phyloP scores from a whole-genome alignment of 2,888 invertebrate genomes.

The Caenorhabditis plicata region DNA sequence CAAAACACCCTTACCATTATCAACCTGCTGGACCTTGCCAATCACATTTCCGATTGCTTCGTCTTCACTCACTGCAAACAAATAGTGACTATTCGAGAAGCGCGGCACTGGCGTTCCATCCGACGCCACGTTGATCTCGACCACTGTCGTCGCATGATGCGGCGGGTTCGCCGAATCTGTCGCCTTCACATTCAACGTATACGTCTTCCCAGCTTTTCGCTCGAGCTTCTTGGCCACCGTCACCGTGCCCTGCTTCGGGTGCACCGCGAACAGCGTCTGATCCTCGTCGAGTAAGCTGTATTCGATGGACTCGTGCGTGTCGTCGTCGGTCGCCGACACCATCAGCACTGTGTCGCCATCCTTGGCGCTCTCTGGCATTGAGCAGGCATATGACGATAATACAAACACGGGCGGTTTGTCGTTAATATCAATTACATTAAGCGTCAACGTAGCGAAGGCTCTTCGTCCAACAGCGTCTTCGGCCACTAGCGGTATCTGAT shows the following conservation, averaged over 20 bases:
- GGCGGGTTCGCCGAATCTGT: constrained; percentile 78
- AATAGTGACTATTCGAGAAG: constrained; percentile 77
- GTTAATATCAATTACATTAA: constrained; percentile 76
- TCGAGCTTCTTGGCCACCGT: constrained; percentile 29
- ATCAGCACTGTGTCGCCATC: constrained; percentile 46
- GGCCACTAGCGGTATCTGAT: constrained; percentile 49
- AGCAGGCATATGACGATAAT: constrained; percentile 36
- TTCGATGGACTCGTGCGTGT: constrained; percentile 33
- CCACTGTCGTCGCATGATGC: constrained; percentile 78
- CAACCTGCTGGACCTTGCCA: constrained; percentile 49
- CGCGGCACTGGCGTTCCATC: constrained; percentile 72
- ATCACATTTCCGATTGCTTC: constrained; percentile 72
- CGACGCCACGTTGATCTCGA: constrained; percentile 76
- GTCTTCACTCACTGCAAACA: constrained; percentile 80
- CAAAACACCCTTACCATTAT: too few relatives aligned
- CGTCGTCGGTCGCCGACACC: constrained; percentile 45
- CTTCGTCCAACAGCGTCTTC: constrained; percentile 42
- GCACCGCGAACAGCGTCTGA: constrained; percentile 29
- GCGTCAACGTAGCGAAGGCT: constrained; percentile 53
- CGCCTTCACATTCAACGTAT: constrained; percentile 87
- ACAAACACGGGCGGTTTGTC: constrained; percentile 92
- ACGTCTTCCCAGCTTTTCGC: constrained; percentile 75
- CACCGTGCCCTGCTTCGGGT: constrained; percentile 36
- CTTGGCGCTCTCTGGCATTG: constrained; percentile 35
- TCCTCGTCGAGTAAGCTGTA: constrained; percentile 25